These are phyloP conservation scores for Nasonia oneida DNA, from an alignment of 2,888 invertebrate genomes.

Conservation along the genomic window DNA sequence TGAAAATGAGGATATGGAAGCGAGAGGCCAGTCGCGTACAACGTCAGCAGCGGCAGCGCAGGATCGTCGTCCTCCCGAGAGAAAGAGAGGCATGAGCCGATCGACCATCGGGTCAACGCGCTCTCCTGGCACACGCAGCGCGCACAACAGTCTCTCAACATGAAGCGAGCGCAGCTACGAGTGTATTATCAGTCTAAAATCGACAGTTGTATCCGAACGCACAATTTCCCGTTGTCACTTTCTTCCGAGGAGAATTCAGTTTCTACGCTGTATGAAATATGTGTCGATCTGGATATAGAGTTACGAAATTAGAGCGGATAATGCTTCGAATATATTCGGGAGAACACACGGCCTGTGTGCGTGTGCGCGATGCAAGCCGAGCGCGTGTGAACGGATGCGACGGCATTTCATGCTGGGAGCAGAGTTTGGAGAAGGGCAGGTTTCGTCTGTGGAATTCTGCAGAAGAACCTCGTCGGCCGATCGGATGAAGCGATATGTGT, in stretches of 20 bases:
- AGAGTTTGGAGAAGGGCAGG: neutral
- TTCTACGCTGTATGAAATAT: too few species aligned
- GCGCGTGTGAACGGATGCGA: neutral
- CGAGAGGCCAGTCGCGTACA: neutral
- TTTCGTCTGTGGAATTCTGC: neutral
- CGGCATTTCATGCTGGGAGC: neutral
- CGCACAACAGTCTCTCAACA: neutral
- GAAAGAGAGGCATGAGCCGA: slow-evolving; percentile 60
- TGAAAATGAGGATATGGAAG: slow-evolving; percentile 6
- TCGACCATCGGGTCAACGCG: slow-evolving; percentile 71
- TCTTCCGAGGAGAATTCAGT: neutral
- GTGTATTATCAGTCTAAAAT: neutral
- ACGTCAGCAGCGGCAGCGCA: neutral
- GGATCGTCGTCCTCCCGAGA: slow-evolving; percentile 56
- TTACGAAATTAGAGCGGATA: neutral
- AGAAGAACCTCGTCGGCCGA: neutral
- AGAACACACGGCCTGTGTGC: neutral
- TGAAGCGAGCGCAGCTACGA: neutral
- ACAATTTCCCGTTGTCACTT: neutral
- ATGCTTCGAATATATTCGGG: neutral
- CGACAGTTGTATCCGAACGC: neutral
- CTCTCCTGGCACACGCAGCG: slow-evolving; percentile 65
- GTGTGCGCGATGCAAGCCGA: neutral
- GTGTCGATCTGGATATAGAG: too few species aligned
- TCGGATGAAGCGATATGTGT: neutral